Evolutionary conservation across 2,113 vertebrate species (phyloP).

Genomic region (Anguilla rostrata): DNA sequence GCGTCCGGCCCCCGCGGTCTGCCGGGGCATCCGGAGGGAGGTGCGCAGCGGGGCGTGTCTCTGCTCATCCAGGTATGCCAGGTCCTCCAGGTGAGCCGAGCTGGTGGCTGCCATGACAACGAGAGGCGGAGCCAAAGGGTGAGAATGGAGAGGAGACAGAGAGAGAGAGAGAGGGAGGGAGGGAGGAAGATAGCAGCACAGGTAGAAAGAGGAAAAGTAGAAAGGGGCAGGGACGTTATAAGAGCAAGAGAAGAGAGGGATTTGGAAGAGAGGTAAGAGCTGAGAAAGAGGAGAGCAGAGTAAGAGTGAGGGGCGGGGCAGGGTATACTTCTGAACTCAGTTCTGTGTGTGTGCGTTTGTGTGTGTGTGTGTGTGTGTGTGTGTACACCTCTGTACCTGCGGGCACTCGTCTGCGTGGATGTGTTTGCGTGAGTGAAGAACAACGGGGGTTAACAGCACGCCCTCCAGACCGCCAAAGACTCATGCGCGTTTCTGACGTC

Average conservation of each 20-base stretch:
- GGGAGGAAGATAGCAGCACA: too few species aligned
- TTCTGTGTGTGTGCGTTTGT: neutral
- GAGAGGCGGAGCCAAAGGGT: neutral
- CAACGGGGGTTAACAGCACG: neutral
- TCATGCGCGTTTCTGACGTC: neutral
- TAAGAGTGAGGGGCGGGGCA: neutral
- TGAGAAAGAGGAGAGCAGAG: neutral
- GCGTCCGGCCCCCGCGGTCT: constrained; percentile 80
- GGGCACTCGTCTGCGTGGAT: neutral
- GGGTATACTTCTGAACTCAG: neutral
- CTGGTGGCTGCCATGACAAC: constrained; percentile 83
- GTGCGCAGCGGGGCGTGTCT: constrained; percentile 90
- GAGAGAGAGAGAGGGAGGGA: neutral
- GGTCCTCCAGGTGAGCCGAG: constrained; percentile 93
- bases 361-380: neutral
- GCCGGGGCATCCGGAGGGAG: constrained; percentile 91
- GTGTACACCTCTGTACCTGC: neutral
- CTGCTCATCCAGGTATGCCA: constrained; percentile 96
- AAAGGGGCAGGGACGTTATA: neutral
- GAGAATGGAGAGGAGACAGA: neutral
- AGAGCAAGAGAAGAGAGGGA: neutral
- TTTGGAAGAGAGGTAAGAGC: too few species aligned
- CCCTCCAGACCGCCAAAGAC: neutral
- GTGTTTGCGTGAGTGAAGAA: neutral
- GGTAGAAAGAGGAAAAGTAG: too few species aligned